Conservation (phyloP, 2,888 invertebrate genomes). For the Drosophila imparisetae region DNA sequence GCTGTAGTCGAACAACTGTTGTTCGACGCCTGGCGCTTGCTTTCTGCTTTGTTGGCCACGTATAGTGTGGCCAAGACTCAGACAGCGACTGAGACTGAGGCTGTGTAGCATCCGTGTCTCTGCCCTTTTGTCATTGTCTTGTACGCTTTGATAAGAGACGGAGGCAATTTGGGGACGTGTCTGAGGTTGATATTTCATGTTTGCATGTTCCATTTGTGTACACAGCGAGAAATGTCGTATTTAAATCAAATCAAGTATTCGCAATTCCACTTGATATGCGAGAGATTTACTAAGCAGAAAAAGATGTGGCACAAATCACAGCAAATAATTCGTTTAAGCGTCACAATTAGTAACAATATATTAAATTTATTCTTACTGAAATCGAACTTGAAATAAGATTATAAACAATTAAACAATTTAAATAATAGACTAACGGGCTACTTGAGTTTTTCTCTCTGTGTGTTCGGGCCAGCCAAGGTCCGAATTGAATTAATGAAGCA, state of each 20-base stretch:
- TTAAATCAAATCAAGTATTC: neutral
- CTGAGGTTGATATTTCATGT: conserved; percentile 70
- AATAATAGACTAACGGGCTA: neutral
- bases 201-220: conserved; percentile 61
- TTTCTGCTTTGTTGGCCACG: conserved; percentile 39
- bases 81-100: neutral
- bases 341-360: neutral
- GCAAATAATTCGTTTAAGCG: neutral
- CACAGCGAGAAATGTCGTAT: conserved; percentile 1
- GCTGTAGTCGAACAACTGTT: conserved; percentile 72
- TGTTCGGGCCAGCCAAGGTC: neutral
- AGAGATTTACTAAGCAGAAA: neutral
- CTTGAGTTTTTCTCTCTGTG: conserved; percentile 4
- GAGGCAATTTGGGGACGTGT: conserved; percentile 72
- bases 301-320: neutral
- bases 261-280: neutral
- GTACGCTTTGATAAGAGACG: conserved; percentile 73
- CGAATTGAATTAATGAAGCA: conserved; percentile 30
- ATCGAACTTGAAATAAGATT: neutral
- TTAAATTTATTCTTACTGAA: neutral
- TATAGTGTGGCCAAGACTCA: conserved; percentile 19
- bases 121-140: conserved; percentile 83
- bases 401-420: neutral
- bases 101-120: conserved; percentile 48
- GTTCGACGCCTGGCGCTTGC: conserved; percentile 68